A percentile compares a stretch with the other conserved stretches of the same genome.
phyloP scores from a whole-genome alignment of 2,797 vertebrate genomes.

The Lepus oiostolus region DNA sequence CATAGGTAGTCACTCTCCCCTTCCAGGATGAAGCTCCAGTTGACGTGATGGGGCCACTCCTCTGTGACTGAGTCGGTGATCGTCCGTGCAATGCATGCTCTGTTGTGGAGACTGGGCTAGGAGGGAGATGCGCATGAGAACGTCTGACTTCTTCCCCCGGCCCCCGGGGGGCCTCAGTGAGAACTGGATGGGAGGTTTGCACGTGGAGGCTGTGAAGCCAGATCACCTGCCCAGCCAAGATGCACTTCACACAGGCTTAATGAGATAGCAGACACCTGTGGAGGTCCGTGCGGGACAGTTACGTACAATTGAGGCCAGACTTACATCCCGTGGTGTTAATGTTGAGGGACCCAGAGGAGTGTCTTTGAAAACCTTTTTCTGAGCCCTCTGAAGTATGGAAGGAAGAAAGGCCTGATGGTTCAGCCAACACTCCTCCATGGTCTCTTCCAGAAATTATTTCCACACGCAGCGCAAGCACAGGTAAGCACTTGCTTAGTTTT shows the following conservation, averaged over 20 bases:
- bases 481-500: background rate
- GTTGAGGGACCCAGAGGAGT: constrained; percentile 50
- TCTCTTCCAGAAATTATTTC: constrained; percentile 5
- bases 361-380: constrained; percentile 11
- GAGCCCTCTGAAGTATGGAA: background rate
- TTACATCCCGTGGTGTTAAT: constrained; percentile 40
- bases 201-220: background rate
- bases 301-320: constrained; percentile 55
- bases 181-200: background rate
- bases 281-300: constrained; percentile 42
- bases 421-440: background rate
- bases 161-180: background rate
- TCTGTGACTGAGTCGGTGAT: background rate
- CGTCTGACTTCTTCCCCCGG: background rate
- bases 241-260: constrained; percentile 46
- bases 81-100: background rate
- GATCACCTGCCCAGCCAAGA: constrained; percentile 33
- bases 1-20: background rate
- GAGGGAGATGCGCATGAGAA: background rate
- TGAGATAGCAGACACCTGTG: constrained; percentile 39
- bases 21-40: background rate
- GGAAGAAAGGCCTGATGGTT: background rate
- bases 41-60: background rate
- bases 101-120: background rate
- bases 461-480: background rate